phyloP scores from a whole-genome alignment of 1,140 invertebrate genomes.

The Diprion similis region DNA sequence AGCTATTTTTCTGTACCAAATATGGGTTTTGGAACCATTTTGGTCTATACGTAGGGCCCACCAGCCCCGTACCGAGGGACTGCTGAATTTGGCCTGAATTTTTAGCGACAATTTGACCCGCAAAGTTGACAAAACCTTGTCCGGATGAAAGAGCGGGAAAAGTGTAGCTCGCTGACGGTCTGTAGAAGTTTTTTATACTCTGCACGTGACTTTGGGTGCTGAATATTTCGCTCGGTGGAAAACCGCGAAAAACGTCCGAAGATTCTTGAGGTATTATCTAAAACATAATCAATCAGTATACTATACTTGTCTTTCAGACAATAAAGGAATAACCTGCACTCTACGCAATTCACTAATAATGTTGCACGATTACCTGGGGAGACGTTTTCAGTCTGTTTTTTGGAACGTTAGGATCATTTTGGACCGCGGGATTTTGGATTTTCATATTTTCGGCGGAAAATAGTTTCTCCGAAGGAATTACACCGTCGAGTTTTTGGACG shows the following conservation, averaged over 20 bases:
- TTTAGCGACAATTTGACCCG: neutral
- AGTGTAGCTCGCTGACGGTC: constrained; percentile 10
- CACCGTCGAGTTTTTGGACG: neutral
- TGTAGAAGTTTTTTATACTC: constrained; percentile 33
- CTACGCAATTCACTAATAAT: neutral
- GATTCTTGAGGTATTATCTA: constrained; percentile 17
- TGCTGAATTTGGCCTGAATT: constrained; percentile 1
- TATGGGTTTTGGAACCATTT: constrained; percentile 22
- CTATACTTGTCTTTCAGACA: neutral
- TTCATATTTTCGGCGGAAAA: neutral
- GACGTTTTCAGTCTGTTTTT: neutral
- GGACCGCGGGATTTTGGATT: neutral
- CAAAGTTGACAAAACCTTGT: neutral
- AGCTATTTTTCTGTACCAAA: constrained; percentile 6
- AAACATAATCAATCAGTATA: neutral
- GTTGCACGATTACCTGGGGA: neutral
- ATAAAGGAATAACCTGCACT: neutral
- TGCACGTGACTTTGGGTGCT: constrained; percentile 31
- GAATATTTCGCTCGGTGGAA: constrained; percentile 37
- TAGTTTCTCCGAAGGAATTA: neutral
- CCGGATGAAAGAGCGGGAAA: neutral
- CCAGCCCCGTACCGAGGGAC: neutral
- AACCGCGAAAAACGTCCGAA: constrained; percentile 34
- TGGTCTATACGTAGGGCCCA: neutral
- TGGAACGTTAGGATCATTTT: neutral